Conservation (phyloP, 2,113 vertebrate genomes). For the Tringa solitaria region DNA sequence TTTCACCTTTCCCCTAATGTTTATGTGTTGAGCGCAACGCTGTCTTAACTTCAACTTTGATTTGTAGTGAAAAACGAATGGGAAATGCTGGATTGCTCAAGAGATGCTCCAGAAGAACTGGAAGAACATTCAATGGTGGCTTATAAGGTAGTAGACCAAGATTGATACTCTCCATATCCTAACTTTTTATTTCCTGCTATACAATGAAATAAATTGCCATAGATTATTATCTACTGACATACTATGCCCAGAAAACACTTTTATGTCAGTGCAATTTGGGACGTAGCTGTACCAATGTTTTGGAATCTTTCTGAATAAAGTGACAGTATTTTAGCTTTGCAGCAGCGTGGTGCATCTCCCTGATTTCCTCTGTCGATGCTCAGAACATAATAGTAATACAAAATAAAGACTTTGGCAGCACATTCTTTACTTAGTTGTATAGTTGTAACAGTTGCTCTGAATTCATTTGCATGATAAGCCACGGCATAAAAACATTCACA, state of each 20-base stretch:
- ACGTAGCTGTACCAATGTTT: background rate
- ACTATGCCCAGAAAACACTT: background rate
- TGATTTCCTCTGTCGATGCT: background rate
- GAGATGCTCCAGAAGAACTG: slow-evolving; percentile 80
- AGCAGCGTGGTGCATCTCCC: background rate
- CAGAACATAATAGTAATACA: background rate
- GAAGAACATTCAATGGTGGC: slow-evolving; percentile 87
- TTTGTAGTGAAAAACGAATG: slow-evolving; percentile 78
- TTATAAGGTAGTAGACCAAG: slow-evolving; percentile 72
- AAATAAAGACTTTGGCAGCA: slow-evolving; percentile 53
- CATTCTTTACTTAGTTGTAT: slow-evolving; percentile 30
- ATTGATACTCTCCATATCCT: background rate
- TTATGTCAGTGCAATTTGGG: background rate
- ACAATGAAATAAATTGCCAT: background rate
- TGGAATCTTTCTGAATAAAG: background rate
- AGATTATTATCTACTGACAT: background rate
- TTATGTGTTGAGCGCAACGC: background rate
- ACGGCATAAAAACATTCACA: slow-evolving; percentile 5
- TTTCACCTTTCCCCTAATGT: background rate
- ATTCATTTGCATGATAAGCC: slow-evolving; percentile 60
- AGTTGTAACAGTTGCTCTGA: slow-evolving; percentile 63
- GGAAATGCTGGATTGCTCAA: slow-evolving; percentile 74
- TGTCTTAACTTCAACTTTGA: background rate
- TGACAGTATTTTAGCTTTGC: background rate
- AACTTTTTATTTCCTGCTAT: background rate